Evolutionary conservation across 2,113 vertebrate genomes (phyloP).

Genomic region (Capreolus pygargus): DNA sequence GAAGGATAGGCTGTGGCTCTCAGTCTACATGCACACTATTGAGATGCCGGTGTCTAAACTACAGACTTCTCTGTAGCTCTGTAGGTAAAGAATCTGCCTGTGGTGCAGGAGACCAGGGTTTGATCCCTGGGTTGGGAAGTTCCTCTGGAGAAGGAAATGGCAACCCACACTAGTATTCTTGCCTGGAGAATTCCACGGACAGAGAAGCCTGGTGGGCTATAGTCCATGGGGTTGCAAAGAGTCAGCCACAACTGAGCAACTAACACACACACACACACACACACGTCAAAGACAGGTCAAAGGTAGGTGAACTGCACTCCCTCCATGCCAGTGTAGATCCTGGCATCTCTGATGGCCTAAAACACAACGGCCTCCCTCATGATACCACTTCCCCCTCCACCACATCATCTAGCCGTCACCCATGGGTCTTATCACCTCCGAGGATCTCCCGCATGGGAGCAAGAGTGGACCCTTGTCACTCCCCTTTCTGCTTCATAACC

Average conservation of each 20-base stretch:
- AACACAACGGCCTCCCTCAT: not conserved
- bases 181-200: not conserved
- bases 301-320: not conserved
- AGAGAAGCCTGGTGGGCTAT: no score
- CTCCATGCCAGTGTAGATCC: not conserved
- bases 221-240: no score
- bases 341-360: not conserved
- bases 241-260: accelerated
- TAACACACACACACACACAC: not conserved
- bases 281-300: not conserved
- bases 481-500: not conserved
- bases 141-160: not conserved
- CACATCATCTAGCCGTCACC: not conserved
- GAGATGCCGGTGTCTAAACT: not conserved
- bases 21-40: not conserved
- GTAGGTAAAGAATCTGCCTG: not conserved
- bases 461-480: not conserved
- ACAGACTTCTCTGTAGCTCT: not conserved
- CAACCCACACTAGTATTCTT: not conserved
- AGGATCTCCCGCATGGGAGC: no score
- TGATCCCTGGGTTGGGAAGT: not conserved
- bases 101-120: accelerated
- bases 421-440: not conserved
- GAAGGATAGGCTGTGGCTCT: not conserved
- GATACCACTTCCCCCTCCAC: not conserved